Evolutionary conservation across 2,797 vertebrate species (phyloP), one percentile per base, ranked within the genome.

Genomic region (Loriculus beryllinus): DNA sequence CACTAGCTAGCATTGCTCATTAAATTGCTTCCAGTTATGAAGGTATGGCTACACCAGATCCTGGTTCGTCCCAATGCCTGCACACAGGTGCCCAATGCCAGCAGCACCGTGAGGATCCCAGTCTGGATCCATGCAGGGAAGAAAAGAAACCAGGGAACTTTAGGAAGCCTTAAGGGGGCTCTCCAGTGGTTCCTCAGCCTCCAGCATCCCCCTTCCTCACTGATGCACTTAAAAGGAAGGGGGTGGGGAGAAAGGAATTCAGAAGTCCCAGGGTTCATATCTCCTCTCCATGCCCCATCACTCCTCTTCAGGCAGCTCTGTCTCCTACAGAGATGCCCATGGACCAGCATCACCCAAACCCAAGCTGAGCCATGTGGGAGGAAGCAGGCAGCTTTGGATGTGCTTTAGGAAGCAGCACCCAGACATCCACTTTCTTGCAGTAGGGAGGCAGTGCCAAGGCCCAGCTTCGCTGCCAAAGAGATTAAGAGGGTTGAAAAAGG

Each of bases 351-450:
- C 64, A 4, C 65, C 69, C 48, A 31, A 3, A 9, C 1, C 23
- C n/a, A 4, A 22, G 6, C 6, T 0, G 4, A 57, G 37, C 0
- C 0, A 71, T 0, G 11, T 12, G 20, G 59, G 22, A 64, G 60
- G 43, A 20, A 35, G 45, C 17, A 15, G 72, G 60, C 51, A 49
- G 20, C 1, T 57, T 57, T 25, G 14, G 54, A 23, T 25, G 1
- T 4, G 6, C 14, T 26, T 1, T 19, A 12, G 81, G 49, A 75
- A 59, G 65, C 16, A 3, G 71, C 56, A 6, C 43, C 3, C 0
- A 2, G 57, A 63, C 82, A 82, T 63, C 6, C 6, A 64, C 57
- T 59, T 87, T 29, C 51, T 37, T 29, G 4, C 29, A n/a, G 51
- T 42, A 57, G 42, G 35, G 51, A 80, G 47, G 76, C 62, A 14